Conservation (phyloP, 2,113 vertebrate species). For the Tachycineta bicolor region DNA sequence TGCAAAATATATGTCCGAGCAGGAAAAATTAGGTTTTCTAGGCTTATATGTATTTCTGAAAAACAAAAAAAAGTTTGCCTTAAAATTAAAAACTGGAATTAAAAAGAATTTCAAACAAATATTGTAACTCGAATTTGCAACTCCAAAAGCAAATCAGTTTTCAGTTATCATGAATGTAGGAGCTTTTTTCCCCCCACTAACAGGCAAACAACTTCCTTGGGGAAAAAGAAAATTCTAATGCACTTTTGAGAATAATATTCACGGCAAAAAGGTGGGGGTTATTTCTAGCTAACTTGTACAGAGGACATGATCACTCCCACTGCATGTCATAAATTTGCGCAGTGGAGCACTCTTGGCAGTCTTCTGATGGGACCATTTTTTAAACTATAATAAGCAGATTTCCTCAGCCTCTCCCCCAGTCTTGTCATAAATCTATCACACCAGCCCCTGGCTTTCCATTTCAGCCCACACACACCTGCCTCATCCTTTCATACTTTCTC, state of each 20-base stretch:
- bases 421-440: constrained; percentile 54
- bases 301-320: constrained; percentile 50
- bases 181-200: accelerated
- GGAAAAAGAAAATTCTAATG: neutral
- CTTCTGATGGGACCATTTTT: constrained; percentile 37
- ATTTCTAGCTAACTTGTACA: neutral
- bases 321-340: constrained; percentile 39
- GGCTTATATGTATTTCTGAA: neutral
- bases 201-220: neutral
- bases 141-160: neutral
- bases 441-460: constrained; percentile 21
- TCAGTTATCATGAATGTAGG: neutral
- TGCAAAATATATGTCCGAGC: neutral
- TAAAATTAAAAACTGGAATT: neutral
- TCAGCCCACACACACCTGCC: constrained; percentile 50
- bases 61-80: neutral
- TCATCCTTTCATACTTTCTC: neutral
- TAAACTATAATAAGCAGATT: constrained; percentile 23
- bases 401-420: constrained; percentile 20
- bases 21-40: neutral
- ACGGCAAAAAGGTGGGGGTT: neutral
- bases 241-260: neutral
- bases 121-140: neutral
- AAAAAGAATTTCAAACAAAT: neutral
- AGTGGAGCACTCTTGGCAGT: constrained; percentile 5